Conservation (phyloP, 2,888 invertebrate species). For the Sinelater perroti region DNA sequence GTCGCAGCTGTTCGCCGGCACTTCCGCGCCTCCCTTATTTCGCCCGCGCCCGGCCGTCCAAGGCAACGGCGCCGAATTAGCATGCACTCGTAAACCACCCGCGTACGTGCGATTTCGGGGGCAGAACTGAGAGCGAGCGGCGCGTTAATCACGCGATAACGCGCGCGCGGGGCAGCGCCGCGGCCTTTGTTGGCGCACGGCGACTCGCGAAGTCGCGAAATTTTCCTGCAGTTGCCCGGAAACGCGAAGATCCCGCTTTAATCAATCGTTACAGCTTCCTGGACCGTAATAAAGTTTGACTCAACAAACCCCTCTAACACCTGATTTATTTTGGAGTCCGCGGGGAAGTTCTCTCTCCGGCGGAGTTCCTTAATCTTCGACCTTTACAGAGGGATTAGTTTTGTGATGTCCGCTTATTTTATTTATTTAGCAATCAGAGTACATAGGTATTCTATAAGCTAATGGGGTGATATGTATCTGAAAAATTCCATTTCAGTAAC, state of each 20-base stretch:
- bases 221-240: constrained; percentile 11
- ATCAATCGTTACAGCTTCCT: constrained; percentile 23
- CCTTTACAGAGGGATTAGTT: too few species aligned
- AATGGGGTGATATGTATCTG: too few species aligned
- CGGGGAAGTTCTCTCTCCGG: not conserved
- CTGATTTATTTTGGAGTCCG: constrained; percentile 19
- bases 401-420: too few species aligned
- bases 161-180: not conserved
- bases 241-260: constrained; percentile 22
- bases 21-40: constrained; percentile 14
- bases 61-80: constrained; percentile 34
- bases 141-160: too few species aligned
- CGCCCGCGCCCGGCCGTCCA: constrained; percentile 20
- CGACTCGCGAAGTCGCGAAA: constrained; percentile 17
- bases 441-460: too few species aligned
- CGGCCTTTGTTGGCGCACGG: constrained; percentile 17
- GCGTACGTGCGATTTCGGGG: constrained; percentile 14
- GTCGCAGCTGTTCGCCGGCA: constrained; percentile 7
- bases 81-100: constrained; percentile 23
- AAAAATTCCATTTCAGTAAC: too few species aligned
- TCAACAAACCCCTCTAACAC: constrained; percentile 19
- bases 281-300: constrained; percentile 22
- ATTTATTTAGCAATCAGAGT: too few species aligned
- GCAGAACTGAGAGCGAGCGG: too few species aligned
- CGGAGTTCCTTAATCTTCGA: too few species aligned